Conservation (phyloP, 2,888 invertebrate species). For the Polyommatus icarus region DNA sequence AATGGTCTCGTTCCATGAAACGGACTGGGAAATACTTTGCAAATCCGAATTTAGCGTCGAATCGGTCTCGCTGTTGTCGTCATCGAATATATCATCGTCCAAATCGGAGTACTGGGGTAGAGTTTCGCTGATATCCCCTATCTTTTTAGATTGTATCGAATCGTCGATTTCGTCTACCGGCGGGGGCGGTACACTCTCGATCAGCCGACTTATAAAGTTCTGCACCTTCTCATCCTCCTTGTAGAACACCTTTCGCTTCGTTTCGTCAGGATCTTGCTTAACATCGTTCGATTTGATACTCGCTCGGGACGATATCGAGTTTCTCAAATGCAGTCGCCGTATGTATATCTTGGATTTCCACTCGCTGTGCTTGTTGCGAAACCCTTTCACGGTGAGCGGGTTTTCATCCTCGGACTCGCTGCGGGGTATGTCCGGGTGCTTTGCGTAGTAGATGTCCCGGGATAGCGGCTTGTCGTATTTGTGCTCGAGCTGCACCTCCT, state of each 20-base stretch:
- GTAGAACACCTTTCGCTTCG: slow-evolving; percentile 13
- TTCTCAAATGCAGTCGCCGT: slow-evolving; percentile 54
- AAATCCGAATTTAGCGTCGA: slow-evolving; percentile 18
- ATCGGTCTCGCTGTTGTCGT: slow-evolving; percentile 40
- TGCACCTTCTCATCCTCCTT: slow-evolving; percentile 55
- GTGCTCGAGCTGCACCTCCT: slow-evolving; percentile 65
- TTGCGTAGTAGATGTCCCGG: slow-evolving; percentile 67
- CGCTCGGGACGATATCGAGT: slow-evolving; percentile 50
- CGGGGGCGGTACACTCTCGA: slow-evolving; percentile 64
- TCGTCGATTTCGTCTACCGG: slow-evolving; percentile 51
- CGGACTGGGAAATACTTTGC: not conserved
- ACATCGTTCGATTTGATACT: slow-evolving; percentile 44
- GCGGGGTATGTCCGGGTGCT: slow-evolving; percentile 68
- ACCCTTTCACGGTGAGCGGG: slow-evolving; percentile 62
- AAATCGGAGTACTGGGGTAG: slow-evolving; percentile 64
- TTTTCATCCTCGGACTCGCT: slow-evolving; percentile 74
- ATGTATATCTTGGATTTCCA: slow-evolving; percentile 66
- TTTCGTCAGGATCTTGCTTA: slow-evolving; percentile 21
- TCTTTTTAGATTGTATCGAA: slow-evolving; percentile 41
- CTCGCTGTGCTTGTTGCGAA: slow-evolving; percentile 60
- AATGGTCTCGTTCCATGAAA: slow-evolving; percentile 67
- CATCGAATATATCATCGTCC: slow-evolving; percentile 51
- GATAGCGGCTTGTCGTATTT: slow-evolving; percentile 62
- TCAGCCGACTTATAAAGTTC: slow-evolving; percentile 59
- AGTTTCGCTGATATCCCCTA: slow-evolving; percentile 53